Evolutionary conservation across 2,888 invertebrate genomes (phyloP), one percentile per base, ranked within the genome.

Genomic region (Pachliopta kotzebuea): DNA sequence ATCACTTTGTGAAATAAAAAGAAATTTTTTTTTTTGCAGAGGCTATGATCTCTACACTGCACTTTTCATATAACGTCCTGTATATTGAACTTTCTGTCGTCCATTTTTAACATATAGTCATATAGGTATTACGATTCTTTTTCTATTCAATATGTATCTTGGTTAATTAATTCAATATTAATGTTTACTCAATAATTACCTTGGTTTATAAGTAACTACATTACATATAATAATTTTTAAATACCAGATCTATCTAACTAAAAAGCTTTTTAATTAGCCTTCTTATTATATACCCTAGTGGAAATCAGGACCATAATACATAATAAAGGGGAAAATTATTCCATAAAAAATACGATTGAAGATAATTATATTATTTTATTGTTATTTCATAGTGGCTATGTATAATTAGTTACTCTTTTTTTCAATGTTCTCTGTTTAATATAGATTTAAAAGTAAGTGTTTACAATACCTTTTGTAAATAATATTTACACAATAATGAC

Each of bases 51-150:
- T 61, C n/a, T 20, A 26, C 60, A 56, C 23, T 52, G 45, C 26
- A 53, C 2, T 54, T 62, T 64, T 31, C 52, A 61, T 49, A 29
- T 61, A 58, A 58, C 65, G 61, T 65, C 65, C 65, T 21, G 31
- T 56, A 58, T 55, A 14, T 21, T 24, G 53, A 65, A 61, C 23
- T 49, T 58, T 58, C 26, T 62, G 50, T 65, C 65, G 65, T 65
- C 65, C 65, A 65, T 37, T 65, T 20, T 61, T 65, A 65, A 57
- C 42, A 49, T 56, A 18, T 61, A 56, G 9, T 50, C n/a, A 42
- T 24, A 9, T 29, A 49, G 55, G 49, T 26, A 26, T 49, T 21
- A 56, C 21, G 9, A 52, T 21, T 53, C 4, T 54, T 26, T 45
- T 42, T 42, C 7, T 24, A 24, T 23, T 42, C 14, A 17, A 18